Base-by-base conservation (phyloP, 2,888 invertebrate species). In the Hirtodrosophila histrioides region DNA sequence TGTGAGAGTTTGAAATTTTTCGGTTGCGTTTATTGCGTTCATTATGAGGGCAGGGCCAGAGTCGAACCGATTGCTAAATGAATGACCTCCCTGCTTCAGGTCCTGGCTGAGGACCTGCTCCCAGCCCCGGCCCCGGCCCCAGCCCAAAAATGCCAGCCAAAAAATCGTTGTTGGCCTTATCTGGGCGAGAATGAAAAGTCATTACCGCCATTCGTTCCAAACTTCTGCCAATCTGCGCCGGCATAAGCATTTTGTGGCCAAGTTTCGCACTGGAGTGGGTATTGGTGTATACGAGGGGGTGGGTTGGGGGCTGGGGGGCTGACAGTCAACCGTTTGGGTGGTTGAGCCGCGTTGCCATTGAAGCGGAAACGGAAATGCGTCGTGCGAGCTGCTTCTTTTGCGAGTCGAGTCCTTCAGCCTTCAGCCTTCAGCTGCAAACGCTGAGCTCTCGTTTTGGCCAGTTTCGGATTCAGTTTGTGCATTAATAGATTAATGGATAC, bases 131-230 rank as follows among this genome's bases (percentile, higher is more conserved):
- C 27, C 4, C 4, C 4, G 27, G 27, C 27, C 17, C 17, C 6
- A 5, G 31, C 11, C 46, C 55, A 40, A 71, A 57, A 50, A 44
- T 6, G 63, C 54, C 48, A 60, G 61, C 57, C 61, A 45, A 51
- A 63, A 73, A 78, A 69, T 66, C 43, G 57, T 69, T 64, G 65
- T 69, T 81, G 75, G 78, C 78, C 78, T 82, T 88, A 82, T 89
- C 82, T 88, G 67, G 78, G 78, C 77, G 77, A 82, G 80, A 88
- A 88, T 84, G 87, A 85, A 89, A 89, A 89, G 89, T 88, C 88
- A 89, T 89, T 88, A 87, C 86, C 76, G 80, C 80, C 84, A 85
- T 89, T 89, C 88, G 86, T 88, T 81, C 75, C 87, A 60, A 71
- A 55, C 56, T 67, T 65, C 68, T 66, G 76, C 64, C 68, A 68